Percentiles rank a stretch among this genome's conserved stretches.
These are phyloP conservation scores for Scaeva pyrastri DNA, from an alignment of 2,888 invertebrate genomes.

Conservation along the genomic window DNA sequence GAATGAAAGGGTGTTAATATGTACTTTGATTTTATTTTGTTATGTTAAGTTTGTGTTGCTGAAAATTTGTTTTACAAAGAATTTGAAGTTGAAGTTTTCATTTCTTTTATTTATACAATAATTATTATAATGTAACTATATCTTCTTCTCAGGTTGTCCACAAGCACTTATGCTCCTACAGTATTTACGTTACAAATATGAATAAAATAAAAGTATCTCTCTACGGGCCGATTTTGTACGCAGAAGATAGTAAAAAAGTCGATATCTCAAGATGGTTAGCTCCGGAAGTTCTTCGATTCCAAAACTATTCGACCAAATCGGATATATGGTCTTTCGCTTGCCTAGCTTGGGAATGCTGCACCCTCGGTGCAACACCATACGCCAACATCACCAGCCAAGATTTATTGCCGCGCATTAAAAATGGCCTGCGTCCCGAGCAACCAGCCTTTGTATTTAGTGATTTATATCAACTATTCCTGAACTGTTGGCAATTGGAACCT, in stretches of 20 bases:
- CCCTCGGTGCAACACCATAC: constrained; percentile 92
- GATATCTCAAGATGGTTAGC: constrained; percentile 93
- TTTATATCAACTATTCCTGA: constrained; percentile 91
- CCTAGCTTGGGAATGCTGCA: constrained; percentile 92
- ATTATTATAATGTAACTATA: background rate
- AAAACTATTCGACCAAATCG: constrained; percentile 88
- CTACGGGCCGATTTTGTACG: constrained; percentile 89
- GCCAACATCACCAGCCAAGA: constrained; percentile 88
- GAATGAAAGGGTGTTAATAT: no score
- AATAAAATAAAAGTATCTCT: constrained; percentile 90
- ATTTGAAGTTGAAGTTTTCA: no score
- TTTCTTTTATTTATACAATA: no score
- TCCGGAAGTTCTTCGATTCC: constrained; percentile 90
- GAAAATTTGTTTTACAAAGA: no score
- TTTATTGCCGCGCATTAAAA: constrained; percentile 87
- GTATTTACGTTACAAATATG: constrained; percentile 87
- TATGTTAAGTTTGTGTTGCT: no score
- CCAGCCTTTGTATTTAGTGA: constrained; percentile 90
- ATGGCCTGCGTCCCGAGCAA: constrained; percentile 90
- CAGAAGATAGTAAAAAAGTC: constrained; percentile 87
- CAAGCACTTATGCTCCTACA: constrained; percentile 89
- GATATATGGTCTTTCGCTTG: constrained; percentile 94
- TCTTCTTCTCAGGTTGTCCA: constrained; percentile 86
- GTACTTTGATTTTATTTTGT: no score
- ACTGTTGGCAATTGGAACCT: constrained; percentile 93